Evolutionary conservation across 2,113 vertebrate genomes (phyloP), one percentile per base, ranked within the genome.

Genomic region (Nipponia nippon): DNA sequence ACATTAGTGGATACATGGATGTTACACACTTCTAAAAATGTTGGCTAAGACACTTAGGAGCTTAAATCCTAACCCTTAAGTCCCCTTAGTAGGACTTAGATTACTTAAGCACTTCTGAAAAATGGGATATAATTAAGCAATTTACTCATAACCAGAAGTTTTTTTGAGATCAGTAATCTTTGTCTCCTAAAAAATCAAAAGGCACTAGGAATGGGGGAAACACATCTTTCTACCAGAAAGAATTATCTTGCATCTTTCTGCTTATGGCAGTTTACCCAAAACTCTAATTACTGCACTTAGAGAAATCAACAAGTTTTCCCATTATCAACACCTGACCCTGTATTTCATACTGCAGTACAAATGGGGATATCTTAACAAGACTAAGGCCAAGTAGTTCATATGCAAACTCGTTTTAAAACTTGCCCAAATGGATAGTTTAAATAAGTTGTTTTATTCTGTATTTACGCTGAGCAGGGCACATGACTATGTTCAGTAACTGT

Each of bases 1-100:
- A 95, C 66, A 56, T 79, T 62, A 83, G 26, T 79, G n/a, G 84
- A 91, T 89, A 65, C 30, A 72, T 63, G 34, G 66, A 93, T 69
- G 53, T 90, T 90, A 86, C 22, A 70, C 77, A 82, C 79, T 79
- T 86, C 94, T 97, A 96, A 97, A 96, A 92, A 95, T 86, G 95
- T 81, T 93, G 62, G 16, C 46, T 95, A 96, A 96, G 89, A 67
- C 70, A 97, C 81, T 96, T 95, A 92, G 13, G n/a, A 94, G 82
- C 85, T 94, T 94, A 94, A 80, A 30, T 96, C n/a, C 53, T 82
- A 95, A 84, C 65, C 42, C 70, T 89, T 94, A 96, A 97, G 90
- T 93, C 78, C 73, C 73, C 29, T 93, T 96, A 95, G 85, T 13
- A 95, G 79, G 95, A 86, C 88, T 95, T 88, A 76, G 73, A 85